Evolutionary conservation across 2,113 vertebrate species (phyloP).

Genomic region (Athene cunicularia): DNA sequence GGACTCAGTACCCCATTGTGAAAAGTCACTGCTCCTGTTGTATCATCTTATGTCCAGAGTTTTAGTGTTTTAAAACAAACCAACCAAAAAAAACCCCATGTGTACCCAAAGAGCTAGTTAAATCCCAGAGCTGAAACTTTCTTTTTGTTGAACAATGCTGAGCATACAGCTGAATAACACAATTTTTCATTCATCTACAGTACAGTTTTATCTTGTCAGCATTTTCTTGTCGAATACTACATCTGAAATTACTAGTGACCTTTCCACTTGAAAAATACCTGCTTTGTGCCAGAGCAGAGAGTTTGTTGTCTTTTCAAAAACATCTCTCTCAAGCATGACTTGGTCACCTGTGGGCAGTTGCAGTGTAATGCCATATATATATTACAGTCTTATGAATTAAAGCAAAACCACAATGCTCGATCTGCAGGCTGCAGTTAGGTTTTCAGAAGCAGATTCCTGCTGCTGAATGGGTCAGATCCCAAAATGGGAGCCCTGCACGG

Average conservation of each 20-base stretch:
- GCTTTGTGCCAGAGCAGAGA: not conserved
- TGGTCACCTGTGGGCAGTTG: not conserved
- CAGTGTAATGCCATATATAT: not conserved
- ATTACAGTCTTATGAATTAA: not conserved
- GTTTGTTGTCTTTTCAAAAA: not conserved
- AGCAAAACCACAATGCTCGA: not conserved
- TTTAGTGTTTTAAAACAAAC: not conserved
- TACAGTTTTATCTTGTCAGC: constrained; percentile 5
- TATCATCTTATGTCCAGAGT: not conserved
- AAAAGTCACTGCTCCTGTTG: not conserved
- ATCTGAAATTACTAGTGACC: constrained; percentile 1
- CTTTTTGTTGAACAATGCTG: not conserved
- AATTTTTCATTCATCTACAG: constrained; percentile 14
- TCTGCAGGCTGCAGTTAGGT: not conserved
- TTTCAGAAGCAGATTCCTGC: not conserved
- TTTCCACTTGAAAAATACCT: not conserved
- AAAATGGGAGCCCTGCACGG: not conserved
- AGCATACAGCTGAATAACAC: not conserved
- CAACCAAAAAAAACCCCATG: not conserved
- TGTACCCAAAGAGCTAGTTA: not conserved
- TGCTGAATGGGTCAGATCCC: not conserved
- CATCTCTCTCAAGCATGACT: not conserved
- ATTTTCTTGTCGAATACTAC: not conserved
- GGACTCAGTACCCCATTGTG: not conserved
- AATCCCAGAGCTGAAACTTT: not conserved